These are phyloP conservation scores for Lanistes nyassanus DNA, from an alignment of 1,140 invertebrate genomes.

Conservation along the genomic window DNA sequence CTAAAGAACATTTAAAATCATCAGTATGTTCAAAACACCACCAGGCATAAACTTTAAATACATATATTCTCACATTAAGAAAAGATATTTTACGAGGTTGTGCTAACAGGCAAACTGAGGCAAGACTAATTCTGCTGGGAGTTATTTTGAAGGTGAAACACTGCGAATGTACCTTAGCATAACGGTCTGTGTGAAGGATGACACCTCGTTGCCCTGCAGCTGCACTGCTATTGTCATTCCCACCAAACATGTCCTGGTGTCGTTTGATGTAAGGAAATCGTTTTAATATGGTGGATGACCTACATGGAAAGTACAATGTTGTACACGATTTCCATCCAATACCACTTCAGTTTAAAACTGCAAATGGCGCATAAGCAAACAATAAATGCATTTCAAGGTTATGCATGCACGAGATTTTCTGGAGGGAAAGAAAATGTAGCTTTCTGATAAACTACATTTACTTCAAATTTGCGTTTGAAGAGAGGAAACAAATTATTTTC, in stretches of 20 bases:
- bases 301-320: constrained; percentile 15
- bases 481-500: too few species aligned
- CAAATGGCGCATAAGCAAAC: too few species aligned
- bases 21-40: background rate
- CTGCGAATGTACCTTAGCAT: constrained; percentile 33
- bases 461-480: too few species aligned
- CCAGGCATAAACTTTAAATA: background rate
- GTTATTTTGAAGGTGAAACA: background rate
- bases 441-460: too few species aligned
- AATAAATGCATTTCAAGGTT: too few species aligned
- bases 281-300: constrained; percentile 60
- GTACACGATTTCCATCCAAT: too few species aligned
- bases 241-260: constrained; percentile 55
- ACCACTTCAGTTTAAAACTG: too few species aligned
- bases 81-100: background rate
- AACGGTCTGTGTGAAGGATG: constrained; percentile 59
- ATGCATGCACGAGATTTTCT: too few species aligned
- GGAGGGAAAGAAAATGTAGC: too few species aligned
- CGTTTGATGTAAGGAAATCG: constrained; percentile 55
- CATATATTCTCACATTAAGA: background rate
- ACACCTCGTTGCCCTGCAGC: constrained; percentile 51
- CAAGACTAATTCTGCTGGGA: background rate
- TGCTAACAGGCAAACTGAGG: background rate
- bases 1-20: background rate
- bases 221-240: constrained; percentile 47